Evolutionary conservation across 2,113 vertebrate genomes (phyloP).

Genomic region (Pseudorectes ferrugineus): DNA sequence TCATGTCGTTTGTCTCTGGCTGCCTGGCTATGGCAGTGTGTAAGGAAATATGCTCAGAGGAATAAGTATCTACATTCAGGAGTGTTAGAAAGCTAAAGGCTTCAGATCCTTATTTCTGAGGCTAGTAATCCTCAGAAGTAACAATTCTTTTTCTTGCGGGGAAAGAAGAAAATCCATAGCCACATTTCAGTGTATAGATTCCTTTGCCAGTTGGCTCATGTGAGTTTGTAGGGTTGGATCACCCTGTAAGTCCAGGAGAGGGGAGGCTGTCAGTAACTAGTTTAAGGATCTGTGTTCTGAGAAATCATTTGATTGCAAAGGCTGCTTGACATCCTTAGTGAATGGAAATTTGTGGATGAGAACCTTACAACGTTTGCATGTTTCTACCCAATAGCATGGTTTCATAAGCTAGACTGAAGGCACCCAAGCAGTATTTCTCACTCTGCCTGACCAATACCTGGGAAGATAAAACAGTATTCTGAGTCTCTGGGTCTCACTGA

Average conservation of each 20-base stretch:
- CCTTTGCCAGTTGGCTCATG: background rate
- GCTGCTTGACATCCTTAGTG: background rate
- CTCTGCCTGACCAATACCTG: background rate
- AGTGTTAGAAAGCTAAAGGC: background rate
- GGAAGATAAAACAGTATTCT: background rate
- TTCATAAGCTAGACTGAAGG: background rate
- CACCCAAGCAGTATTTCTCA: background rate
- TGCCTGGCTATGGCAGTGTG: background rate
- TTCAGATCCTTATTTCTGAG: background rate
- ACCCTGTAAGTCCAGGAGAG: background rate
- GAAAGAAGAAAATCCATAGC: background rate
- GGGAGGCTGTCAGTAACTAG: background rate
- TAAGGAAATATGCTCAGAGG: background rate
- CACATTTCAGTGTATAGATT: background rate
- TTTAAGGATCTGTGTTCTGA: background rate
- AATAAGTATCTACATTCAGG: background rate
- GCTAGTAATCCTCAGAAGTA: background rate
- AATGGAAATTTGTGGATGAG: background rate
- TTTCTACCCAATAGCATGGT: background rate
- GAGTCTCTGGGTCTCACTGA: background rate
- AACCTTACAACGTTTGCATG: background rate
- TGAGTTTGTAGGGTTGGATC: background rate
- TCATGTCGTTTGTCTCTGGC: background rate
- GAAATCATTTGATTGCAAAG: background rate
- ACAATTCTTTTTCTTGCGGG: background rate